phyloP scores from a whole-genome alignment of 2,113 vertebrate genomes.

The Dromaius novaehollandiae region DNA sequence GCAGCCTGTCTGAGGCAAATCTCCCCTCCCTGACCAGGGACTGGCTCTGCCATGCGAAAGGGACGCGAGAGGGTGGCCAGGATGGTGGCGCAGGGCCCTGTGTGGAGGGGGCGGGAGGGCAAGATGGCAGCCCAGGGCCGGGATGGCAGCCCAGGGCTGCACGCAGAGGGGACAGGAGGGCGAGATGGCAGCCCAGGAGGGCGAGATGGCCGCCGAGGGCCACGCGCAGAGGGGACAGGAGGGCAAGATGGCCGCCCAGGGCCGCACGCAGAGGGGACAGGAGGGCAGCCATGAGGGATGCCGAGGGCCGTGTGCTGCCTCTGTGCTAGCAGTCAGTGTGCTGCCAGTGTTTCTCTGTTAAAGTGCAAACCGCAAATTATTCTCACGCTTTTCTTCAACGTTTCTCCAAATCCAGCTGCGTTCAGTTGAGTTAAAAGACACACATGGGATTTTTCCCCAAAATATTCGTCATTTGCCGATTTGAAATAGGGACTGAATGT shows the following conservation, averaged over 20 bases:
- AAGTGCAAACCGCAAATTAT: rapidly evolving
- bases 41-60: not conserved
- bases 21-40: not conserved
- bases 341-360: not conserved
- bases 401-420: not conserved
- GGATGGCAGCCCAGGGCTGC: too few relatives aligned
- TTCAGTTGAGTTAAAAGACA: not conserved
- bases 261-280: too few relatives aligned
- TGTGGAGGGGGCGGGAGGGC: too few relatives aligned
- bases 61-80: not conserved
- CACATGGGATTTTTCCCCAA: rapidly evolving
- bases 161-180: too few relatives aligned
- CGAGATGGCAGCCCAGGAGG: too few relatives aligned
- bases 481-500: not conserved
- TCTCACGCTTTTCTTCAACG: rapidly evolving
- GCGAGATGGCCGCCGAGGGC: too few relatives aligned
- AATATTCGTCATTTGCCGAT: not conserved
- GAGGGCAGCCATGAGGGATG: not conserved
- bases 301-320: too few relatives aligned
- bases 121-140: too few relatives aligned
- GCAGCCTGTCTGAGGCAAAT: rapidly evolving
- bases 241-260: too few relatives aligned
- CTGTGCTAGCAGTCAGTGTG: too few relatives aligned
- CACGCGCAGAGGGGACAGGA: too few relatives aligned
- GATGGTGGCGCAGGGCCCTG: too few relatives aligned